Conservation (phyloP, 2,888 invertebrate genomes). For the Apotomis turbidana region DNA sequence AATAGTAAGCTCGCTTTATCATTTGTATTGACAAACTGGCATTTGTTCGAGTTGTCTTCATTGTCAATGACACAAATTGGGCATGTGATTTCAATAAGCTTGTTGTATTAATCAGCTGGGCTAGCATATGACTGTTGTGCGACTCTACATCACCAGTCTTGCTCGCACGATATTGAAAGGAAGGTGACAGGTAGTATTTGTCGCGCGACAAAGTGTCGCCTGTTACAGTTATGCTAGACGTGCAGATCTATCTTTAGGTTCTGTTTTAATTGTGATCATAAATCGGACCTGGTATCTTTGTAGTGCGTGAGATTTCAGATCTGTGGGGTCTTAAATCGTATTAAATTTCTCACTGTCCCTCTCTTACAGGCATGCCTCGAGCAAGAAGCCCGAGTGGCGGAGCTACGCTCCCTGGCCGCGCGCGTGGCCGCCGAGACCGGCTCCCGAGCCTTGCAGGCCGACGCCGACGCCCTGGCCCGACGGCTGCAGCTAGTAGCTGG, state of each 20-base stretch:
- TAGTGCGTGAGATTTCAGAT: too few species aligned
- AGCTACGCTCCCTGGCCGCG: constrained; percentile 89
- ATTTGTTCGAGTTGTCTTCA: background rate
- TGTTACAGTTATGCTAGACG: too few species aligned
- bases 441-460: constrained; percentile 88
- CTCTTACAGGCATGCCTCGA: constrained; percentile 88
- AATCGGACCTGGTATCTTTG: background rate
- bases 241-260: too few species aligned
- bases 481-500: constrained; percentile 90
- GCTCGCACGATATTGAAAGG: too few species aligned
- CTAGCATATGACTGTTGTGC: too few species aligned
- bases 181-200: too few species aligned
- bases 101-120: too few species aligned
- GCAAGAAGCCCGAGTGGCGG: constrained; percentile 88
- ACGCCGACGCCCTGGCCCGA: constrained; percentile 90
- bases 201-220: too few species aligned
- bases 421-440: constrained; percentile 92
- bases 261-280: too few species aligned
- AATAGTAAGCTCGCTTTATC: constrained; percentile 1
- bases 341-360: background rate
- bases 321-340: too few species aligned
- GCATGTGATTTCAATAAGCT: constrained; percentile 21
- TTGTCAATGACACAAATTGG: constrained; percentile 9
- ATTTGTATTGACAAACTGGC: constrained; percentile 1
- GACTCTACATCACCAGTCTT: too few species aligned